phyloP scores from a whole-genome alignment of 92 coral and sea anemone species.

The Galaxea fascicularis region DNA sequence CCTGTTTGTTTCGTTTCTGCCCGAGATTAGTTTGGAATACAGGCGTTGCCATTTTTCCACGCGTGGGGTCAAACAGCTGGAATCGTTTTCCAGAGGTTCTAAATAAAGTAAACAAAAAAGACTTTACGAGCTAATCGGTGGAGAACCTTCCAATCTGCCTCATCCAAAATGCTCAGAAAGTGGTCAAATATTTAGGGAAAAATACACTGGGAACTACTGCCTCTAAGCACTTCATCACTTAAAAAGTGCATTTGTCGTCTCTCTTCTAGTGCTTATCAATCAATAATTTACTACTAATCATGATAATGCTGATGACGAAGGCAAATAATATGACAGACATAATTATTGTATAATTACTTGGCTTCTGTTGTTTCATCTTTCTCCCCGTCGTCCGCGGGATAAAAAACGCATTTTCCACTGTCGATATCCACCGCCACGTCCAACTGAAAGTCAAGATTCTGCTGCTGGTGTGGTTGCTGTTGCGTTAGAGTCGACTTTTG shows the following conservation, averaged over 20 bases:
- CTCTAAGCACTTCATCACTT: too few relatives aligned
- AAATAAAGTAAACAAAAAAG: background rate
- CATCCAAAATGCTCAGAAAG: too few relatives aligned
- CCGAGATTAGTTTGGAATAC: conserved; percentile 52
- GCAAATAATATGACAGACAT: too few relatives aligned
- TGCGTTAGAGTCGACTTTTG: conserved; percentile 69
- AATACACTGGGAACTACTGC: too few relatives aligned
- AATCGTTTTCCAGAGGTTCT: conserved; percentile 60
- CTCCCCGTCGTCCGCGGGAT: conserved; percentile 77
- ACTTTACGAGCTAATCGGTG: too few relatives aligned
- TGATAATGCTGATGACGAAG: too few relatives aligned
- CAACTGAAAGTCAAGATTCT: conserved; percentile 93
- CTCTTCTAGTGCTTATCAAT: too few relatives aligned
- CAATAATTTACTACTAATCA: too few relatives aligned
- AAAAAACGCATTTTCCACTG: conserved; percentile 95
- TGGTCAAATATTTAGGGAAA: too few relatives aligned
- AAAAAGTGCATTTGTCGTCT: too few relatives aligned
- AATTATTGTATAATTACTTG: conserved; percentile 62
- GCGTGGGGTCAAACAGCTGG: conserved; percentile 50
- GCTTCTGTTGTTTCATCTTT: conserved; percentile 74
- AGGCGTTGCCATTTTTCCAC: conserved; percentile 57
- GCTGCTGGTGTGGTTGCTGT: conserved; percentile 53
- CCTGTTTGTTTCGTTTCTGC: conserved; percentile 78
- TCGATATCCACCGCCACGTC: conserved; percentile 95
- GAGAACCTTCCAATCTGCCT: too few relatives aligned